Evolutionary conservation across 2,888 invertebrate species (phyloP).

Genomic region (Exocentrus adspersus): DNA sequence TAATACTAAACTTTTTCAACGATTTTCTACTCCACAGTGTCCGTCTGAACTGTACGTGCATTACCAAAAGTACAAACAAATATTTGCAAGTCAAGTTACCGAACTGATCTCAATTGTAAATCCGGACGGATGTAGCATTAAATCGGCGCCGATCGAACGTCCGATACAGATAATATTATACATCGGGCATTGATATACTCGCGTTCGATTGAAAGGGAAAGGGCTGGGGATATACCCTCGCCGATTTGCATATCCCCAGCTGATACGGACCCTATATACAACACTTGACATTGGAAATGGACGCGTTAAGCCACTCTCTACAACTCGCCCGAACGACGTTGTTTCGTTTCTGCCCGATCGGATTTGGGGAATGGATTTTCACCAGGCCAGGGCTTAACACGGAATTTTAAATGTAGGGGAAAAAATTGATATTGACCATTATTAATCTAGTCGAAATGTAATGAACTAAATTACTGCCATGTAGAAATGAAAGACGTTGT

Average conservation of each 20-base stretch:
- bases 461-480: too few species aligned
- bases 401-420: too few species aligned
- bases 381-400: too few species aligned
- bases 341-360: neutral
- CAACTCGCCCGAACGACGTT: neutral
- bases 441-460: too few species aligned
- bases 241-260: constrained; percentile 25
- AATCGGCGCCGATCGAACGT: neutral
- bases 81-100: too few species aligned
- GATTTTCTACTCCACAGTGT: too few species aligned
- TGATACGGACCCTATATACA: constrained; percentile 24
- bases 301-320: constrained; percentile 20
- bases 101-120: neutral
- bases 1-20: too few species aligned
- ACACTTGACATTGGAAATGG: constrained; percentile 23
- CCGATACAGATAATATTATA: constrained; percentile 15
- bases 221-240: constrained; percentile 15
- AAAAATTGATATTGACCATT: too few species aligned
- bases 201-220: constrained; percentile 27
- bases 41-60: too few species aligned
- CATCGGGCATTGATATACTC: constrained; percentile 20
- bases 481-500: too few species aligned
- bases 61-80: too few species aligned
- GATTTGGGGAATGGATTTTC: neutral
- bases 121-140: too few species aligned